These are phyloP conservation scores for Oryzias celebensis DNA, from an alignment of 2,113 vertebrate genomes.

Conservation along the genomic window DNA sequence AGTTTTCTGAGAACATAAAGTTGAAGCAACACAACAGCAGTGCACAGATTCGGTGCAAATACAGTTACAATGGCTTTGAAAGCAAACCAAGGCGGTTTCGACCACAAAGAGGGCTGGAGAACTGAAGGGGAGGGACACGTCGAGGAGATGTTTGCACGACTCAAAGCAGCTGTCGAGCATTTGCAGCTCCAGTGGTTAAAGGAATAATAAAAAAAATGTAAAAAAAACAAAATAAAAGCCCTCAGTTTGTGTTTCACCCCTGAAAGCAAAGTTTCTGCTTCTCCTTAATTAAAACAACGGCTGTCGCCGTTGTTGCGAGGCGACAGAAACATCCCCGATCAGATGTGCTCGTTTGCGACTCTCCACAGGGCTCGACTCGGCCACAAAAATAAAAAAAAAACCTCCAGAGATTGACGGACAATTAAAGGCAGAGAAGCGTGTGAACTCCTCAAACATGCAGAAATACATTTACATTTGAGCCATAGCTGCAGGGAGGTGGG, in stretches of 20 bases:
- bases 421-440: constrained; percentile 57
- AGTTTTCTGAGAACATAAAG: constrained; percentile 19
- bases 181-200: constrained; percentile 7
- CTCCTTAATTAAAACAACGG: constrained; percentile 57
- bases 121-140: constrained; percentile 36
- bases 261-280: constrained; percentile 25
- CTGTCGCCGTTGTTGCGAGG: constrained; percentile 29
- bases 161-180: constrained; percentile 52
- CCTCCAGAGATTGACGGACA: constrained; percentile 58
- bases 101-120: constrained; percentile 35
- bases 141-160: constrained; percentile 38
- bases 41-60: constrained; percentile 31
- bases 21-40: constrained; percentile 15
- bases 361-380: constrained; percentile 45
- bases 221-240: no score
- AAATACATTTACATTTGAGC: constrained; percentile 54
- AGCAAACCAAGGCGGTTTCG: constrained; percentile 36
- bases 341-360: constrained; percentile 58
- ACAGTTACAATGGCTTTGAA: constrained; percentile 42
- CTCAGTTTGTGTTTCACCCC: constrained; percentile 27
- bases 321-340: constrained; percentile 41
- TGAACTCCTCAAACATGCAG: constrained; percentile 63
- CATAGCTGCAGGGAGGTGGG: constrained; percentile 41
- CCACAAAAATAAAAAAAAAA: constrained; percentile 8
- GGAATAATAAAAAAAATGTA: no score